Conservation (phyloP, 2,113 vertebrate genomes). For the Nestor notabilis region DNA sequence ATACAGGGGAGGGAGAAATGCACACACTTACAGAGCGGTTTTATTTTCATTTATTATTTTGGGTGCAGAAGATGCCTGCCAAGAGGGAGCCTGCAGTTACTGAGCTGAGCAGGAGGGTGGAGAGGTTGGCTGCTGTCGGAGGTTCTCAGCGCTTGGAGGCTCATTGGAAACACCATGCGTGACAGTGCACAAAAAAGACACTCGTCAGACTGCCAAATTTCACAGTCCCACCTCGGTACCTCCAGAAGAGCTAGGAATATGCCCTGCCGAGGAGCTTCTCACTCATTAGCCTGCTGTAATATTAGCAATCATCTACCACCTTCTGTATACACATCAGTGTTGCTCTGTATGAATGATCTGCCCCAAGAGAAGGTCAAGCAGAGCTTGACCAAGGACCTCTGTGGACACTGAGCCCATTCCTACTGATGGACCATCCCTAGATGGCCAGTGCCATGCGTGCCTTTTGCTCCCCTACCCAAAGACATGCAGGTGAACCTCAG, state of each 20-base stretch:
- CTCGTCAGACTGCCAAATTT: neutral
- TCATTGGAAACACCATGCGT: slow-evolving; percentile 29
- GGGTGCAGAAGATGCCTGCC: slow-evolving; percentile 24
- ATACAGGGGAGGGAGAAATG: neutral
- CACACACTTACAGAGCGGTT: neutral
- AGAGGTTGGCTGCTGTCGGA: slow-evolving; percentile 4
- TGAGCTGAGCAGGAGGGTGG: slow-evolving; percentile 24
- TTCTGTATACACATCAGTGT: neutral
- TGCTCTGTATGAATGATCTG: neutral
- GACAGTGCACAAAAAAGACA: slow-evolving; percentile 33
- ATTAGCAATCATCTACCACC: neutral
- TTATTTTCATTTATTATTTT: neutral
- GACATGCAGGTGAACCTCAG: neutral
- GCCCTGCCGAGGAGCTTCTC: neutral
- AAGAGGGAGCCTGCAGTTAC: slow-evolving; percentile 23
- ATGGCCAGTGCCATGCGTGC: neutral
- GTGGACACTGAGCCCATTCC: neutral
- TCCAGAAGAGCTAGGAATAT: neutral
- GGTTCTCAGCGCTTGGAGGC: neutral
- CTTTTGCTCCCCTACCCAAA: neutral
- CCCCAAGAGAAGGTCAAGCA: neutral
- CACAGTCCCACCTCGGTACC: neutral
- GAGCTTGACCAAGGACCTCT: neutral
- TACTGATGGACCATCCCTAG: neutral
- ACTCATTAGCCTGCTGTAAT: neutral